Conservation (phyloP, 2,888 invertebrate genomes). For the Strigamia crassipes region DNA sequence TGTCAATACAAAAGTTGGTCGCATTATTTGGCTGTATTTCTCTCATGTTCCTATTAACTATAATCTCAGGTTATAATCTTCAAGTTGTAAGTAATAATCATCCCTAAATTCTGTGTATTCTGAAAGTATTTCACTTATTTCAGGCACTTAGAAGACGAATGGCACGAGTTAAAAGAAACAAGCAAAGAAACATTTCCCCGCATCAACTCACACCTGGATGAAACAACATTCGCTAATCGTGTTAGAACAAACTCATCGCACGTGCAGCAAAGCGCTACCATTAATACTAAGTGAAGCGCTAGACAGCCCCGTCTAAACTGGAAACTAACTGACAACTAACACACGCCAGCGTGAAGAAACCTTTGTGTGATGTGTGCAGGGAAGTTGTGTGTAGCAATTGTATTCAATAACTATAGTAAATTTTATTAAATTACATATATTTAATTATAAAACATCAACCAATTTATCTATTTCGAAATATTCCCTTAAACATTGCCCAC, state of each 20-base stretch:
- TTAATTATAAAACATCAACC: not conserved
- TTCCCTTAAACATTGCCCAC: not conserved
- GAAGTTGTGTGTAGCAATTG: not conserved
- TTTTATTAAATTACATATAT: slow-evolving; percentile 11
- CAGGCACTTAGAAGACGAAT: not conserved
- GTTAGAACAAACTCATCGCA: not conserved
- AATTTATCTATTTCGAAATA: not conserved
- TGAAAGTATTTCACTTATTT: not conserved
- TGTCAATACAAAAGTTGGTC: slow-evolving; percentile 5
- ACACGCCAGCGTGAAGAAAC: slow-evolving; percentile 29
- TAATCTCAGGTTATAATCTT: slow-evolving; percentile 8
- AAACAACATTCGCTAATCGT: not conserved
- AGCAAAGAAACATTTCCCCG: not conserved
- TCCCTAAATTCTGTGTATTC: not conserved
- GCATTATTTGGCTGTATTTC: not conserved
- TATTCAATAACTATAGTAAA: not conserved
- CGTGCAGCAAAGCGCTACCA: not conserved
- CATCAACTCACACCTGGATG: not conserved
- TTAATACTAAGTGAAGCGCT: no score
- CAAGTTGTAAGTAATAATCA: not conserved
- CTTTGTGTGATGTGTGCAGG: not conserved
- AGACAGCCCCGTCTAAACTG: not conserved
- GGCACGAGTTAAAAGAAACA: not conserved
- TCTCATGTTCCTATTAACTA: not conserved
- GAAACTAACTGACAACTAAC: not conserved